Evolutionary conservation across 2,797 vertebrate species (phyloP).

Genomic region (Kryptopterus vitreolus): DNA sequence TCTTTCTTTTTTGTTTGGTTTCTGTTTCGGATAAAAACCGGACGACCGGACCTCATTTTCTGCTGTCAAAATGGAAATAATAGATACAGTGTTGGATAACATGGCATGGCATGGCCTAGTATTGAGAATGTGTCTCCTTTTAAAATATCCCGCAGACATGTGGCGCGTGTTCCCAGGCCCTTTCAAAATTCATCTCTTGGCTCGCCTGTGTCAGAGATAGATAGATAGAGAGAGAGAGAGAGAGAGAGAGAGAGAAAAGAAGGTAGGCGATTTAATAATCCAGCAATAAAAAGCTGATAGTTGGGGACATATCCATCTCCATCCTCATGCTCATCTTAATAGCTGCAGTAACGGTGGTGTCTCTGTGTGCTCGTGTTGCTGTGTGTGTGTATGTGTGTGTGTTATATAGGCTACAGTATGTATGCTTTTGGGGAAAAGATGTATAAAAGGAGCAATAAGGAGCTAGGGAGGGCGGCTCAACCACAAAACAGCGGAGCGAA

Average conservation of each 20-base stretch:
- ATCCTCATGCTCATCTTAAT: conserved; percentile 57
- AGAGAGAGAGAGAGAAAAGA: conserved; percentile 37
- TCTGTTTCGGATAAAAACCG: background rate
- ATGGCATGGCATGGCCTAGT: too few species aligned
- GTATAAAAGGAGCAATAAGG: conserved; percentile 49
- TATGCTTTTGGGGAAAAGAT: conserved; percentile 18
- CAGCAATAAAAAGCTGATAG: conserved; percentile 67
- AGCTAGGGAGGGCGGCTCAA: conserved; percentile 60
- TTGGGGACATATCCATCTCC: conserved; percentile 63
- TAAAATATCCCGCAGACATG: background rate
- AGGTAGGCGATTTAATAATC: conserved; percentile 66
- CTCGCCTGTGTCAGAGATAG: conserved; percentile 40
- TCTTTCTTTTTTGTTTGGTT: background rate
- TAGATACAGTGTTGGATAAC: conserved; percentile 36
- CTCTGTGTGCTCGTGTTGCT: conserved; percentile 15
- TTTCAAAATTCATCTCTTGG: conserved; percentile 20
- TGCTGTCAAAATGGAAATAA: conserved; percentile 35
- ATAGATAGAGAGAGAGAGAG: too few species aligned
- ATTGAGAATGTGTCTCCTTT: conserved; percentile 14
- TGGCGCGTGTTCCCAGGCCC: conserved; percentile 1
- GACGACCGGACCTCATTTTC: conserved; percentile 26
- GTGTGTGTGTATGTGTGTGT: conserved; percentile 22
- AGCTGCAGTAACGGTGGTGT: conserved; percentile 16
- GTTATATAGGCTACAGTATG: conserved; percentile 29
- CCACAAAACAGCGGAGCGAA: conserved; percentile 69